Evolutionary conservation across 1,140 invertebrate species (phyloP).

Genomic region (Ostrea edulis): DNA sequence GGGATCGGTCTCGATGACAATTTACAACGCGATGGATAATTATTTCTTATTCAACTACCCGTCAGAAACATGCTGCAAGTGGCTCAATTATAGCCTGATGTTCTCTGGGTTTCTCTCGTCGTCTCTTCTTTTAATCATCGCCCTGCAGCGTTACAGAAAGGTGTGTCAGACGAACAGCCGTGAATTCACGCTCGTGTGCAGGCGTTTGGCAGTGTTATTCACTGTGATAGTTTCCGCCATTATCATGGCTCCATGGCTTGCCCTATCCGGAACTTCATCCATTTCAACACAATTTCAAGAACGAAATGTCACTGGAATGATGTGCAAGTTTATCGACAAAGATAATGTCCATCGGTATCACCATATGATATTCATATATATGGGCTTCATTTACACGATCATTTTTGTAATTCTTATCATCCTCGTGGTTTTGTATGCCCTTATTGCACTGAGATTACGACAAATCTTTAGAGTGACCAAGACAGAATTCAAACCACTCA

Average conservation of each 20-base stretch:
- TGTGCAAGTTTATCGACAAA: neutral
- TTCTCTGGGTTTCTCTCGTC: neutral
- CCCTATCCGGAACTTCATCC: neutral
- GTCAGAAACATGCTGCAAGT: neutral
- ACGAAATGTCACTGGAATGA: neutral
- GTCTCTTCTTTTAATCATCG: neutral
- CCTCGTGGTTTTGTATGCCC: neutral
- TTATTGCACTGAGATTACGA: neutral
- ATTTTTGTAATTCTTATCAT: neutral
- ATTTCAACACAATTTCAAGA: no score
- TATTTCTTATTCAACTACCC: constrained; percentile 12
- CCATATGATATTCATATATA: neutral
- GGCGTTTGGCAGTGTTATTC: neutral
- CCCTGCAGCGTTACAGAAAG: no score
- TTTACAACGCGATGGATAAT: constrained; percentile 8
- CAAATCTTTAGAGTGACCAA: neutral
- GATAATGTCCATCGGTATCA: neutral
- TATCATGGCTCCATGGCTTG: neutral
- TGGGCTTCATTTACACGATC: neutral
- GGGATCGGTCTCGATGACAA: neutral
- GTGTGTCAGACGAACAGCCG: no score
- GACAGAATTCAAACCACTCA: neutral
- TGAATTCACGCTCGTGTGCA: neutral
- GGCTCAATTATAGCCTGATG: neutral
- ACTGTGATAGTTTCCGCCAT: neutral